Conservation (phyloP, 2,888 invertebrate species). For the Macrostomum cliftonense region DNA sequence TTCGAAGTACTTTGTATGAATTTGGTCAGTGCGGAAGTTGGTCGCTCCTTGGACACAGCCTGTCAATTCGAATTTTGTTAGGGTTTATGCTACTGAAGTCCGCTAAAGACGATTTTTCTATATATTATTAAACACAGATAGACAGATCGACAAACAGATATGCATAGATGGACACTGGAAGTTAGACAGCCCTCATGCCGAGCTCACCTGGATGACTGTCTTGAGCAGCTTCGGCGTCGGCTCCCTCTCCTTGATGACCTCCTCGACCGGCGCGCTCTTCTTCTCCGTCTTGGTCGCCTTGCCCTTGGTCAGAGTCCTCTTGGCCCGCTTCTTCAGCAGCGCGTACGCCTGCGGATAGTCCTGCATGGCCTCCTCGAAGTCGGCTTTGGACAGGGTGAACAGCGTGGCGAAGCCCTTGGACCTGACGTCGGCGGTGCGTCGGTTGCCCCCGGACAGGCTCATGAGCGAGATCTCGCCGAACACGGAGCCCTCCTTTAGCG, state of each 20-base stretch:
- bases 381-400: slow-evolving; percentile 69
- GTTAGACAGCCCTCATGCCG: too few species aligned
- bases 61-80: too few species aligned
- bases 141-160: too few species aligned
- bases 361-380: slow-evolving; percentile 64
- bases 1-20: too few species aligned
- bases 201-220: slow-evolving; percentile 45
- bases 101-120: too few species aligned
- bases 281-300: not conserved
- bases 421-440: slow-evolving; percentile 75
- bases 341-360: slow-evolving; percentile 78
- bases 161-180: too few species aligned
- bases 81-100: too few species aligned
- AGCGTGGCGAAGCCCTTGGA: slow-evolving; percentile 78
- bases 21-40: too few species aligned
- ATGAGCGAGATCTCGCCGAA: slow-evolving; percentile 73
- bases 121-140: too few species aligned
- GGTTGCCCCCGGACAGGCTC: slow-evolving; percentile 59
- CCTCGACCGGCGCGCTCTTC: not conserved
- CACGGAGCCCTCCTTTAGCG: slow-evolving; percentile 68
- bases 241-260: slow-evolving; percentile 24
- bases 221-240: slow-evolving; percentile 47
- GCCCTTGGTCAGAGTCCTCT: slow-evolving; percentile 28
- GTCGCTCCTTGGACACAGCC: too few species aligned
- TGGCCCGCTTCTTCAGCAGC: slow-evolving; percentile 61